Evolutionary conservation across 2,797 vertebrate species (phyloP).

Genomic region (Apogon talboti): DNA sequence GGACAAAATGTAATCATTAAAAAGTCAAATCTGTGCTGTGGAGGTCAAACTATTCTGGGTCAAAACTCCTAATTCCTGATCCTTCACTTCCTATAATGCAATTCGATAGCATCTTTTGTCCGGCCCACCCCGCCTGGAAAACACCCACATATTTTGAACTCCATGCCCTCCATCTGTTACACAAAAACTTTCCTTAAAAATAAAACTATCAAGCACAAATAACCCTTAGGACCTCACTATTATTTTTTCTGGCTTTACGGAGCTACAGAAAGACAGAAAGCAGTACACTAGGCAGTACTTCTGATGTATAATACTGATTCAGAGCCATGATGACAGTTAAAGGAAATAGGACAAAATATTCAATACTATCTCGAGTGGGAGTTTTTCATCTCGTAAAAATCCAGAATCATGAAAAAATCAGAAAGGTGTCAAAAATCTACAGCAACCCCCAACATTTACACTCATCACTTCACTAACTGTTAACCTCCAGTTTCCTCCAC

Average conservation of each 20-base stretch:
- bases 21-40: background rate
- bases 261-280: background rate
- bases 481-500: slow-evolving; percentile 1
- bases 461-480: slow-evolving; percentile 3
- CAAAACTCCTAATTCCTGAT: slow-evolving; percentile 1
- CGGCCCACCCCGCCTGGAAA: background rate
- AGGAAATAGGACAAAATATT: too few species aligned
- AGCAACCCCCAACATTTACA: background rate
- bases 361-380: background rate
- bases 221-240: background rate
- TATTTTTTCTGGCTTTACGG: too few species aligned
- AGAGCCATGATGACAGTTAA: background rate
- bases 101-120: slow-evolving; percentile 8
- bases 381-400: background rate
- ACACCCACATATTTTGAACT: slow-evolving; percentile 14
- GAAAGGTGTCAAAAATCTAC: slow-evolving; percentile 5
- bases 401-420: background rate
- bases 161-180: background rate
- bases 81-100: slow-evolving; percentile 19
- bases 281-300: background rate
- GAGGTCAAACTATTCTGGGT: background rate
- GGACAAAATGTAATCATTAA: background rate
- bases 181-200: background rate
- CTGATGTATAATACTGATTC: background rate
- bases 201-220: background rate